Base-by-base conservation (phyloP, 2,888 invertebrate genomes). In the Tuta absoluta region DNA sequence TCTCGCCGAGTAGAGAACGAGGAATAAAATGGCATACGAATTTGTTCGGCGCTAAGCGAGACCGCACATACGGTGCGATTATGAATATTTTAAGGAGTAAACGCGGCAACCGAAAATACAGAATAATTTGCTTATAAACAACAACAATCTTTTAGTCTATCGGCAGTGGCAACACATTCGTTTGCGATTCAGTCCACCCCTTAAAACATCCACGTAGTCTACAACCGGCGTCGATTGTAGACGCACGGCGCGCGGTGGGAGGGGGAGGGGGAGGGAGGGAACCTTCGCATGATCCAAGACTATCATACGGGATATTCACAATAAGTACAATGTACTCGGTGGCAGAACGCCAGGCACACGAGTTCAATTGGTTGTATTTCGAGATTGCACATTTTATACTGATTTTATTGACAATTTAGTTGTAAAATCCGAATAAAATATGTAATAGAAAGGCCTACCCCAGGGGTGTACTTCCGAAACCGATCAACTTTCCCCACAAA, bases 311-410 rank as follows among this genome's bases (percentile, higher is more conserved):
- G 33, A 33, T 33, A 8, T 33, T 33, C 33, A 33, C 33, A 33
- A 33, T 33, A 33, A 33, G 33, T 33, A 33, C 33, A 10, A 33
- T 8, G 10, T 33, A 33, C 33, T 33, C 12, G 64, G 23, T 19
- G 48, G 48, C 10, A 48, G 19, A 4, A 19, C 48, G 48, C 4
- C 48, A n/a, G 48, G n/a, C 48, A 19, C 19, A 19, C 48, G 19
- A 19, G 17, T n/a, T 48, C 17, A n/a, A n/a, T n/a, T n/a, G 61
- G 60, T 62, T 49, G 64, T 56, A 67, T 56, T n/a, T n/a, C 61
- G 21, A 21, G 69, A 8, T 33, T 33, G 33, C 33, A 33, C 8
- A 33, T 33, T 33, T 33, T 33, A 33, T 33, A 33, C 33, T 33
- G 33, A 33, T 33, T 7, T 33, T 33, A 28, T 28, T 4, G 33